Percentiles rank a stretch among this genome's conserved stretches.
Conservation (phyloP, 1,140 invertebrate species). For the Zaprionus nigranus region DNA sequence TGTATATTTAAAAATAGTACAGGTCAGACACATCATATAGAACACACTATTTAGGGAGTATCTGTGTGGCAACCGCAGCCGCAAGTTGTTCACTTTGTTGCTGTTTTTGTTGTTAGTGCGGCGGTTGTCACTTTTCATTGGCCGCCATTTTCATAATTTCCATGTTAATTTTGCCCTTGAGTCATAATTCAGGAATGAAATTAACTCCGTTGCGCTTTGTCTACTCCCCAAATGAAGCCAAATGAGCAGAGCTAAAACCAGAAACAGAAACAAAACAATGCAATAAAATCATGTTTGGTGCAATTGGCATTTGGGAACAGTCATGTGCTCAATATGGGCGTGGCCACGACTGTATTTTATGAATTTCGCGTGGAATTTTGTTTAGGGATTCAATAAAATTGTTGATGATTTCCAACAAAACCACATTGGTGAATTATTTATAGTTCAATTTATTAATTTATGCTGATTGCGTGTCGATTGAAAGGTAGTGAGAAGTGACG, state of each 20-base stretch:
- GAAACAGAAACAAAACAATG: conserved; percentile 3
- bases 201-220: conserved; percentile 61
- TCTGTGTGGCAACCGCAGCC: neutral
- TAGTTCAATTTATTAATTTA: conserved; percentile 14
- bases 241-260: conserved; percentile 11
- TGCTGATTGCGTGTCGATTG: conserved; percentile 12
- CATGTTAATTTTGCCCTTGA: conserved; percentile 83
- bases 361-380: conserved; percentile 43
- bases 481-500: neutral
- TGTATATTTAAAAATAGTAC: no score
- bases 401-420: conserved; percentile 28
- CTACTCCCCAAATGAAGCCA: conserved; percentile 19
- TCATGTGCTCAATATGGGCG: conserved; percentile 46
- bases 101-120: conserved; percentile 42
- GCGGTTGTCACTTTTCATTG: conserved; percentile 73
- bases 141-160: conserved; percentile 68
- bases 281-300: conserved; percentile 58
- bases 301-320: conserved; percentile 66
- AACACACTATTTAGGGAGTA: neutral
- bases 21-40: no score
- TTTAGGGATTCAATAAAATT: conserved; percentile 12
- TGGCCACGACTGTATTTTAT: conserved; percentile 47
- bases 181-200: conserved; percentile 79
- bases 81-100: neutral
- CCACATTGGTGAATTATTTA: conserved; percentile 27